Evolutionary conservation across 1,140 invertebrate genomes (phyloP), one percentile per base, ranked within the genome.

Genomic region (Dendroctonus ponderosae): DNA sequence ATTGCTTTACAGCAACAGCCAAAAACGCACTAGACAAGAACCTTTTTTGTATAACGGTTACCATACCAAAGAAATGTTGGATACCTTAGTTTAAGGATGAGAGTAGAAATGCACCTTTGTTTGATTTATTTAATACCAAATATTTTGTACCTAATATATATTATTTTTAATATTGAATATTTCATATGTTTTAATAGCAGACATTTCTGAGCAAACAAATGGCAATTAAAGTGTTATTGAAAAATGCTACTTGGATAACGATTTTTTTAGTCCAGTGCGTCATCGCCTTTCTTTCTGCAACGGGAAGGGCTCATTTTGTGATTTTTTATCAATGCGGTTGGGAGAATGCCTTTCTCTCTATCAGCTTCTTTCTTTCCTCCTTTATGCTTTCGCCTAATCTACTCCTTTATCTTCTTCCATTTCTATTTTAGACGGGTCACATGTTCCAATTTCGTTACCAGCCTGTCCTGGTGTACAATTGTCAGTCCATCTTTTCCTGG

Each of bases 61-160:
- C 54, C 70, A 74, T 74, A 77, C 76, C 76, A 79, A 79, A 78
- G 77, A 79, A 73, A 74, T 79, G 70, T 74, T 78, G 73, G 76
- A 79, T 78, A 79, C 77, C 76, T 71, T 79, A 76, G 77, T 79
- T 70, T 79, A 73, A 71, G 42, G 54, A 9, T 44, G 12, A 51
- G 40, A 15, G n/a, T 46, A 26, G 26, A 26, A 26, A 7, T 53
- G 12, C 11, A 41, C 15, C 5, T 43, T 54, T 63, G 57, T 53
- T 54, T 61, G 39, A 37, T 66, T 56, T 69, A 72, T 69, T 72
- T 74, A 72, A 76, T 76, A 76, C 75, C 75, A 76, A 76, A 76
- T 75, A 76, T 75, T 67, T 72, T 70, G 75, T 76, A 76, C 75
- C 75, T 76, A 76, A 73, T 63, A 63, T 56, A 26, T 26, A 26